A percentile compares a stretch with the other conserved stretches of the same genome.
Conservation (phyloP, 2,113 vertebrate genomes). For the Pygathrix nemaeus region DNA sequence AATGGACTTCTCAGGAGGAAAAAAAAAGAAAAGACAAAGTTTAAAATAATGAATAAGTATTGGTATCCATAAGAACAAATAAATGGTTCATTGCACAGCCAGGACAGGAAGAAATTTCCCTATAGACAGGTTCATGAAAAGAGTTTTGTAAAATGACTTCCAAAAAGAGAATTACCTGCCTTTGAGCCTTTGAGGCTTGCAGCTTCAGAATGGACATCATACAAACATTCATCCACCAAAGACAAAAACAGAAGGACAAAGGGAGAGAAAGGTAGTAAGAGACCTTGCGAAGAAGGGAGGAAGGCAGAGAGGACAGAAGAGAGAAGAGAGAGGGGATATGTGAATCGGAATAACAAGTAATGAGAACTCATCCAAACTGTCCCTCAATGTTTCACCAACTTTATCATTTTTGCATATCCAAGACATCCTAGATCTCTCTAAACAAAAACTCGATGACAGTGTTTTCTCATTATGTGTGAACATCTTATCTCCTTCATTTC, state of each 20-base stretch:
- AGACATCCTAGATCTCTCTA: not conserved
- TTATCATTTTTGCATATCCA: not conserved
- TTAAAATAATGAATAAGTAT: not conserved
- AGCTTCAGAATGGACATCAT: not conserved
- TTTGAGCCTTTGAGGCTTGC: not conserved
- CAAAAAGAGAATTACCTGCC: not conserved
- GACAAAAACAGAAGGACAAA: not conserved
- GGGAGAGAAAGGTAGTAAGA: not conserved
- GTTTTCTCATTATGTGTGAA: not conserved
- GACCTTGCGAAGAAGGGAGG: rapidly evolving
- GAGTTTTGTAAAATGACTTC: not conserved
- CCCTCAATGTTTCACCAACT: not conserved
- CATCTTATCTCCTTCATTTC: not conserved
- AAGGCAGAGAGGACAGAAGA: not conserved
- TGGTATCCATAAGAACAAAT: not conserved
- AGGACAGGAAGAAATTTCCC: not conserved
- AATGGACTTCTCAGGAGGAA: not conserved
- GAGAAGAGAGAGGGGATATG: not conserved
- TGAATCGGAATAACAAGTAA: not conserved
- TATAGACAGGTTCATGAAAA: not conserved
- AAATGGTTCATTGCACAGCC: not conserved
- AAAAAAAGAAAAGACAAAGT: not conserved
- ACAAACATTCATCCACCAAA: not conserved
- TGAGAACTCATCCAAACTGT: not conserved
- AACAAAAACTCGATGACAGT: not conserved